Evolutionary conservation across 2,888 invertebrate genomes (phyloP), one percentile per base, ranked within the genome.

Genomic region (Boloria selene): DNA sequence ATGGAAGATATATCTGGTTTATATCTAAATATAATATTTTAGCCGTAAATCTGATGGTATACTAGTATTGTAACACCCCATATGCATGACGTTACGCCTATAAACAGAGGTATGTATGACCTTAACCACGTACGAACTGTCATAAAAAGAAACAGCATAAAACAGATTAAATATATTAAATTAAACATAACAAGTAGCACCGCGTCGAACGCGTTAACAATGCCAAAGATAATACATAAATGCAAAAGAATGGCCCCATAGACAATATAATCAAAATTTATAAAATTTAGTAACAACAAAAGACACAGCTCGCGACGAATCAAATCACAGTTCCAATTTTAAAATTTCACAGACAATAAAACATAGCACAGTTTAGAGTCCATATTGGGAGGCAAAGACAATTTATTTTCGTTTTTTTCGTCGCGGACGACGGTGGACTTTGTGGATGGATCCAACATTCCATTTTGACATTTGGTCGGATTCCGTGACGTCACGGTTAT

Each of bases 31-130:
- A 58, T 26, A 18, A 52, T 45, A 59, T 69, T 79, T 87, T 83
- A 88, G 71, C 85, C 83, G 73, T 88, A 87, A 68, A 90, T 77
- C 65, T 91, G 87, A 76, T 91, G 90, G 69, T 91, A 93, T 3
- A 91, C 85, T 62, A 92, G 83, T 67, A 93, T 85, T n/a, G 91
- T 91, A 52, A 93, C 88, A 86, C 97, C 97, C 96, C 97, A 97
- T 90, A 97, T 93, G 93, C 97, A 97, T 86, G 96, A 96, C 84
- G 97, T 96, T 87, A 97, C 95, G 89, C 97, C 97, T 93, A 97
- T 95, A 94, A 96, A 95, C 89, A 97, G 93, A 81, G 97, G 96
- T 93, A 96, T 87, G 79, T 94, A 94, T 80, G 93, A 93, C 84
- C 93, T 91, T 87, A 94, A 92, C 90, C 94, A 91, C 68, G 77